A percentile compares a stretch with the other conserved stretches of the same genome.
phyloP scores from a whole-genome alignment of 2,888 invertebrate genomes.

The Amblyjoppa proteus region DNA sequence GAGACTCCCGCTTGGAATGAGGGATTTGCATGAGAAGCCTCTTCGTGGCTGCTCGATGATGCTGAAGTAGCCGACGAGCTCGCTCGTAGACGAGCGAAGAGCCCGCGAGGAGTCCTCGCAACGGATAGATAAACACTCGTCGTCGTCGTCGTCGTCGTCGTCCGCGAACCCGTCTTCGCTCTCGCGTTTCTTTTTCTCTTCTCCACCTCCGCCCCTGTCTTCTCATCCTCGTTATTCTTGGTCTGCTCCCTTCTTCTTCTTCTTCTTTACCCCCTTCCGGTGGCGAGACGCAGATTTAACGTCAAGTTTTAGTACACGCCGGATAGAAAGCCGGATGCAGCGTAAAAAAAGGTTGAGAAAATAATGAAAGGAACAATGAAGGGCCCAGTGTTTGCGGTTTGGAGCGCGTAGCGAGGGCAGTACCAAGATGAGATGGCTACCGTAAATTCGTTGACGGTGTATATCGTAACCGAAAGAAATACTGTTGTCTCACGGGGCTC shows the following conservation, averaged over 20 bases:
- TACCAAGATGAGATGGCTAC: constrained; percentile 24
- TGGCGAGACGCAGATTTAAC: constrained; percentile 49
- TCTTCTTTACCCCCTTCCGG: constrained; percentile 46
- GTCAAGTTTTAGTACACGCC: constrained; percentile 36
- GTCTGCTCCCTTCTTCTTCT: constrained; percentile 34
- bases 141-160: constrained; percentile 31
- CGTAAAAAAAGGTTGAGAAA: constrained; percentile 43
- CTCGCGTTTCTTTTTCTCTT: constrained; percentile 56
- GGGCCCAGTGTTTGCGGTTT: constrained; percentile 57
- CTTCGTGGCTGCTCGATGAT: constrained; percentile 47
- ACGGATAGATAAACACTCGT: constrained; percentile 66
- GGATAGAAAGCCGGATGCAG: constrained; percentile 42
- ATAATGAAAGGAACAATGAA: constrained; percentile 26
- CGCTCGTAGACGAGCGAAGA: constrained; percentile 46
- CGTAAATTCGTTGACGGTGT: constrained; percentile 2
- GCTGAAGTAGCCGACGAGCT: constrained; percentile 45
- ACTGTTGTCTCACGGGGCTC: not conserved
- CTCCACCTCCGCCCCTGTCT: constrained; percentile 14
- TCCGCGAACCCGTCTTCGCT: constrained; percentile 60
- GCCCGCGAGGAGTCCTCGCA: constrained; percentile 50
- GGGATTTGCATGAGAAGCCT: constrained; percentile 62
- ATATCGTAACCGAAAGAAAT: constrained; percentile 6
- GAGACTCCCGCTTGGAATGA: constrained; percentile 54
- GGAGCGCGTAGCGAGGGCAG: not conserved
- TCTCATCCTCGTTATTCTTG: constrained; percentile 42